Percentiles rank a stretch among this genome's conserved stretches.
Evolutionary conservation across 2,888 invertebrate species (phyloP).

Genomic region (Cephonodes hylas): DNA sequence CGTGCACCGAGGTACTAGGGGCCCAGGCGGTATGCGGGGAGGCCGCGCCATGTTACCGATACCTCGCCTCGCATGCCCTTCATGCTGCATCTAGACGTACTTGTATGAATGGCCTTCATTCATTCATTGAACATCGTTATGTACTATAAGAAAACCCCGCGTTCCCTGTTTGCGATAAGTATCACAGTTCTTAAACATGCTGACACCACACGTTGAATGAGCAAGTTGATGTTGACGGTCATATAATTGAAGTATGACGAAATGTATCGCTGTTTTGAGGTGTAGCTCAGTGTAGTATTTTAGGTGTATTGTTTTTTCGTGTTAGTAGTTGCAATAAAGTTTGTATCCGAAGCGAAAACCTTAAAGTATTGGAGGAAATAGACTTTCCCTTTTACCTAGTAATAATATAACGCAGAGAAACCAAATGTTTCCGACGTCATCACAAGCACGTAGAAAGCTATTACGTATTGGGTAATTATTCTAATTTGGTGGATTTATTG

Average conservation of each 20-base stretch:
- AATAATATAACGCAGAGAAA: no score
- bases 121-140: background rate
- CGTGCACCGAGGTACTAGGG: slow-evolving; percentile 30
- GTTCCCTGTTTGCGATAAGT: background rate
- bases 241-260: background rate
- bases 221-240: background rate
- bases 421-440: no score
- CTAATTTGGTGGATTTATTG: no score
- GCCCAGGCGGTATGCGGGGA: slow-evolving; percentile 21
- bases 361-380: background rate
- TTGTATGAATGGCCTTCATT: background rate
- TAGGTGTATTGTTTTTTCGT: background rate
- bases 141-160: background rate
- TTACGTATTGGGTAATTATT: no score
- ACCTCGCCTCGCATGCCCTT: slow-evolving; percentile 24
- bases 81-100: slow-evolving; percentile 23
- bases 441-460: no score
- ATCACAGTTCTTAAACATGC: no score
- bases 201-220: background rate
- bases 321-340: background rate
- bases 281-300: background rate
- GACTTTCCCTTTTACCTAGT: background rate
- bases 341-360: background rate
- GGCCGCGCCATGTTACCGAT: slow-evolving; percentile 53
- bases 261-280: background rate